Evolutionary conservation across 1,140 invertebrate species (phyloP).

Genomic region (Drosophila fuyamai): DNA sequence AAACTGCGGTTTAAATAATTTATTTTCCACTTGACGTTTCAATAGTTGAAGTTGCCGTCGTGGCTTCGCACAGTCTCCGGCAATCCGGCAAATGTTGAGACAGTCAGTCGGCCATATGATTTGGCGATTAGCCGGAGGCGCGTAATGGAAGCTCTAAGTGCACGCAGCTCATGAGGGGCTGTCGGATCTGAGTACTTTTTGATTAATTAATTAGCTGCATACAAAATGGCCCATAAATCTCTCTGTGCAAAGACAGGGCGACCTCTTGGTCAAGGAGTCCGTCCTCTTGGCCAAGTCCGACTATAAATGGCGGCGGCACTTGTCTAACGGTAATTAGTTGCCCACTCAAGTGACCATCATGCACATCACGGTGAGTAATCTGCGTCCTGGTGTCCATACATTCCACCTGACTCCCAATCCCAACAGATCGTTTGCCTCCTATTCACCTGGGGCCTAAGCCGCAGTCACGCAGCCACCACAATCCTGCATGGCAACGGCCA

Average conservation of each 20-base stretch:
- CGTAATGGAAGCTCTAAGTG: conserved; percentile 72
- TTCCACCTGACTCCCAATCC: neutral
- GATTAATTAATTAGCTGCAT: conserved; percentile 70
- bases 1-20: neutral
- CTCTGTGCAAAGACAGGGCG: conserved; percentile 9
- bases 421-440: conserved; percentile 17
- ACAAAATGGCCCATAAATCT: conserved; percentile 45
- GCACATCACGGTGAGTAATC: conserved; percentile 42
- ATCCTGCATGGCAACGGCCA: conserved; percentile 56
- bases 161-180: conserved; percentile 31
- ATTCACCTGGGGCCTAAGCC: conserved; percentile 3
- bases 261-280: conserved; percentile 53
- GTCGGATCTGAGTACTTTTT: conserved; percentile 60
- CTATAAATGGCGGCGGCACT: conserved; percentile 47
- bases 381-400: neutral
- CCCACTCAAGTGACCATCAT: conserved; percentile 48
- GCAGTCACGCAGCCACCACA: conserved; percentile 40
- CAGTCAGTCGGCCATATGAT: conserved; percentile 30
- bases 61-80: conserved; percentile 34
- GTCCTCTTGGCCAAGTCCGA: conserved; percentile 20
- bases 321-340: conserved; percentile 54
- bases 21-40: conserved; percentile 16
- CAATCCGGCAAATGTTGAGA: conserved; percentile 19
- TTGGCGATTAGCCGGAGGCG: conserved; percentile 60
- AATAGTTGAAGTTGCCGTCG: conserved; percentile 26